phyloP scores from a whole-genome alignment of 2,888 invertebrate species.

The Acanthosepion esculentum region DNA sequence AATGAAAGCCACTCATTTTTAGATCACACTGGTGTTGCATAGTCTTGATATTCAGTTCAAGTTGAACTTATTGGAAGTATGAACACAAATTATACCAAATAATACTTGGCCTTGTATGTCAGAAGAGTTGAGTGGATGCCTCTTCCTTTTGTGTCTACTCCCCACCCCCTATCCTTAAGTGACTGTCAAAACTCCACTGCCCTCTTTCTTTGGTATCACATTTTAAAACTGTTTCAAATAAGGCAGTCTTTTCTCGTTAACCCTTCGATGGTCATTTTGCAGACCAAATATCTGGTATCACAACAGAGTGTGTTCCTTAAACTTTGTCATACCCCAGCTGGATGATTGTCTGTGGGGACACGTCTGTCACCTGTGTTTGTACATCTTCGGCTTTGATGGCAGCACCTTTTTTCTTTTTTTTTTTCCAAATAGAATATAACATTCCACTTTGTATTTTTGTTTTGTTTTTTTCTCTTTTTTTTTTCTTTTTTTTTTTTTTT shows the following conservation, averaged over 20 bases:
- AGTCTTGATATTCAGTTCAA: not conserved
- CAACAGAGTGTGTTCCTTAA: not conserved
- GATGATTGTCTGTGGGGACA: not conserved
- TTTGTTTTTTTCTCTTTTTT: not conserved
- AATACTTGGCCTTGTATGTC: not conserved
- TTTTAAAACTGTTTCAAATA: not conserved
- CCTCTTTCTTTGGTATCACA: not conserved
- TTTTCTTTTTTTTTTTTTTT: not conserved
- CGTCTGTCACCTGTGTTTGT: not conserved
- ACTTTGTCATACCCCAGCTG: not conserved
- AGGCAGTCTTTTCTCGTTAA: constrained; percentile 1
- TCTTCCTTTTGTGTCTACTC: not conserved
- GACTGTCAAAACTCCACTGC: not conserved
- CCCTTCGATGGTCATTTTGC: not conserved
- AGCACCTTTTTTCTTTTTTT: not conserved
- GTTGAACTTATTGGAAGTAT: not conserved
- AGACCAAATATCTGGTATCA: not conserved
- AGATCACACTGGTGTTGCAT: not conserved
- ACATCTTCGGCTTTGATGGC: not conserved
- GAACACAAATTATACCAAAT: not conserved
- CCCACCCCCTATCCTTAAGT: not conserved
- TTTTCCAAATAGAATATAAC: not conserved
- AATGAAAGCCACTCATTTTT: not conserved
- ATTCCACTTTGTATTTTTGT: not conserved
- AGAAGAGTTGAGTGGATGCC: no score